These are phyloP conservation scores for Aurelia aurita complex sp. Pacific DNA, from an alignment of 30 jellyfish, hydroid and myxozoan genomes.

Conservation along the genomic window DNA sequence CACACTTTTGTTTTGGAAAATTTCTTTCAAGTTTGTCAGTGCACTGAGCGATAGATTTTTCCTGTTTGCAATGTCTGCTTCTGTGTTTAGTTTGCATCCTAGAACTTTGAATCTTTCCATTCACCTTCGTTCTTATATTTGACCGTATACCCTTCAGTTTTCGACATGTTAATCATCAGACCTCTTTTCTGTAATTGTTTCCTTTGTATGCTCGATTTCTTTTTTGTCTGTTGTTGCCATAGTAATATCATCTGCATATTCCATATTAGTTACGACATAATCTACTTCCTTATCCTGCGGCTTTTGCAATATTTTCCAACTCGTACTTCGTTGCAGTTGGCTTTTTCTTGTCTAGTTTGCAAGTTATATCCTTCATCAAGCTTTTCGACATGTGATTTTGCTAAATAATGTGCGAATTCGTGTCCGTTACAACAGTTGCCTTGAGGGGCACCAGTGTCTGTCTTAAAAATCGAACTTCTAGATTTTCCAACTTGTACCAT, in stretches of 20 bases:
- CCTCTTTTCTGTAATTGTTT: no score
- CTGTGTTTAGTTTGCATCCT: no score
- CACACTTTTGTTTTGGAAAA: neutral
- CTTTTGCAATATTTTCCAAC: neutral
- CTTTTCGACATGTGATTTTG: neutral
- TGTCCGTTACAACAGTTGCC: slow-evolving; percentile 2
- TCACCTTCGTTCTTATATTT: no score
- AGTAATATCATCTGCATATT: no score
- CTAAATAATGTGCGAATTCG: neutral
- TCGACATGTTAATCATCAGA: no score
- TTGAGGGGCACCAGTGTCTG: neutral
- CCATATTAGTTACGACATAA: neutral
- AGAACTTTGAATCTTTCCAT: no score
- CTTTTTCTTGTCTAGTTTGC: neutral
- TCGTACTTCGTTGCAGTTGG: neutral
- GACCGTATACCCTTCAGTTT: no score
- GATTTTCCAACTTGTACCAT: neutral
- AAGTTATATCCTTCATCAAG: neutral
- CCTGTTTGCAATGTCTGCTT: no score
- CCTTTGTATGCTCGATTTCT: no score
- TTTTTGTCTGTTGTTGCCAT: no score
- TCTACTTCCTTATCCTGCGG: neutral
- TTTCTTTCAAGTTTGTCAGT: neutral
- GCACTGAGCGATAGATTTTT: no score
- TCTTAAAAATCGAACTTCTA: neutral